Conservation (phyloP, 2,113 vertebrate genomes). For the Myocastor coypus region DNA sequence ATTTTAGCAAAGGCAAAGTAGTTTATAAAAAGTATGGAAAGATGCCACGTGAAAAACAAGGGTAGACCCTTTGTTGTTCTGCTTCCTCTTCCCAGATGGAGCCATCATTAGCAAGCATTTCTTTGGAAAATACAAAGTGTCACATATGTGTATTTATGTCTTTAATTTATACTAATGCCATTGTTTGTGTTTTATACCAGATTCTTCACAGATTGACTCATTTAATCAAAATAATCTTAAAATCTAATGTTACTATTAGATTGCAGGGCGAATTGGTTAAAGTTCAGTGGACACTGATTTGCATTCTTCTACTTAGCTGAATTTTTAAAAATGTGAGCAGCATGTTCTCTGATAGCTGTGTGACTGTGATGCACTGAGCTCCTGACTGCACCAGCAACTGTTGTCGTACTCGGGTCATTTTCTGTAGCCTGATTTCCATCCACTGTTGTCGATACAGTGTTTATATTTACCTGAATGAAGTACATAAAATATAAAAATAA, state of each 20-base stretch:
- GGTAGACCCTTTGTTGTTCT: not conserved
- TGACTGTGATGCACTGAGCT: not conserved
- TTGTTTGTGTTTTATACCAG: not conserved
- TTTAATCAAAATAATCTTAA: slow-evolving; percentile 36
- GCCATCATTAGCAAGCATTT: not conserved
- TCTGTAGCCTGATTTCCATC: not conserved
- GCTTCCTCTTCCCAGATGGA: not conserved
- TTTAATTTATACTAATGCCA: not conserved
- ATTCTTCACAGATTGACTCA: not conserved
- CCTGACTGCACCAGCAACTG: not conserved
- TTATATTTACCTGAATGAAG: not conserved
- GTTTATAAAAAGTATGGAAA: not conserved
- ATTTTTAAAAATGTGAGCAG: not conserved
- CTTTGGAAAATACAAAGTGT: not conserved
- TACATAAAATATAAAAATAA: not conserved
- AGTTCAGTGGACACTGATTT: not conserved
- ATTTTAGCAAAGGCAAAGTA: slow-evolving; percentile 21
- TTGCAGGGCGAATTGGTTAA: not conserved
- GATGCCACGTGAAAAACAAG: not conserved
- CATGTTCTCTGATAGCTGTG: not conserved
- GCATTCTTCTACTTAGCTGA: not conserved
- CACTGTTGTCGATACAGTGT: not conserved
- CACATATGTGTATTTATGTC: not conserved
- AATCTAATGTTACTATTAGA: not conserved
- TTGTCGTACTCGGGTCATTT: not conserved